Evolutionary conservation across 2,888 invertebrate species (phyloP).

Genomic region (Drosophila mayaguana): DNA sequence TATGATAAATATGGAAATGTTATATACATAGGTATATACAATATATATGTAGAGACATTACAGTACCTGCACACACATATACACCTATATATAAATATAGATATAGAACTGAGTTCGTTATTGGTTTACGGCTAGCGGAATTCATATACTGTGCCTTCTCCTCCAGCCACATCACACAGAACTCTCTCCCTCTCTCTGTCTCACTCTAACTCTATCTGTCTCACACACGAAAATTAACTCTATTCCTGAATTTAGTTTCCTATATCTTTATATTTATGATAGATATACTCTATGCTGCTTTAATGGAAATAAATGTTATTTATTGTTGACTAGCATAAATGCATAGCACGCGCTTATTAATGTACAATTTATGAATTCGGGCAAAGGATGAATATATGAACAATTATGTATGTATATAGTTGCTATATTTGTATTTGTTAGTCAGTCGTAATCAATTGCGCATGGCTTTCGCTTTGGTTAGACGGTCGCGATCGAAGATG

Average conservation of each 20-base stretch:
- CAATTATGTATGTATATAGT: not conserved
- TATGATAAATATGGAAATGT: slow-evolving; percentile 1
- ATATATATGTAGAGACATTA: not conserved
- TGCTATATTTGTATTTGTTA: not conserved
- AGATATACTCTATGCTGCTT: slow-evolving; percentile 35
- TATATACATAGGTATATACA: not conserved
- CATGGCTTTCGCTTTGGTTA: slow-evolving; percentile 25
- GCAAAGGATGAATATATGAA: not conserved
- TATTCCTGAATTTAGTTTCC: slow-evolving; percentile 6
- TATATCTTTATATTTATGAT: not conserved
- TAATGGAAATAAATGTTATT: slow-evolving; percentile 62
- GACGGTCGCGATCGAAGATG: slow-evolving; percentile 87
- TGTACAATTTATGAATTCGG: not conserved
- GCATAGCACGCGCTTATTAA: not conserved
- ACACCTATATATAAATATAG: not conserved
- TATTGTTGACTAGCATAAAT: slow-evolving; percentile 55
- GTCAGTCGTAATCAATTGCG: slow-evolving; percentile 5
- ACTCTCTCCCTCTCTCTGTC: not conserved
- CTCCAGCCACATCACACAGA: not conserved
- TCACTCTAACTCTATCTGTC: not conserved
- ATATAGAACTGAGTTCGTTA: slow-evolving; percentile 23
- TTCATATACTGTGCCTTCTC: slow-evolving; percentile 64
- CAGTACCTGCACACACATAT: slow-evolving; percentile 26
- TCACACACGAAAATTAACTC: not conserved
- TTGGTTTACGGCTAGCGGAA: slow-evolving; percentile 46